phyloP scores from a whole-genome alignment of 2,797 vertebrate genomes.

The Myotis findleyi region DNA sequence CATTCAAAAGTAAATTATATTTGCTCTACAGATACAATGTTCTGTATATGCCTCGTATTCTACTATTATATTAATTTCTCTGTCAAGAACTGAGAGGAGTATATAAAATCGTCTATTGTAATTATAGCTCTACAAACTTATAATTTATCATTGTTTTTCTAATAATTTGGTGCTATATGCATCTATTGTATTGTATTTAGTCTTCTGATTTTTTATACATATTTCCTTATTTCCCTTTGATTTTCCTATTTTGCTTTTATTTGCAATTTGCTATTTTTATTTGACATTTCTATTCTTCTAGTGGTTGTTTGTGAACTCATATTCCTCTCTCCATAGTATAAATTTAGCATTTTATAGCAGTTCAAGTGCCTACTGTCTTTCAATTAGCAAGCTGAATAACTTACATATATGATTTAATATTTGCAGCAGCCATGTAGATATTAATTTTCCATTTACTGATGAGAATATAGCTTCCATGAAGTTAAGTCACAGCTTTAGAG shows the following conservation, averaged over 20 bases:
- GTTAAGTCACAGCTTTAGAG: background rate
- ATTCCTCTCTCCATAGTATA: background rate
- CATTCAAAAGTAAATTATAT: conserved; percentile 3
- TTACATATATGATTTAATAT: background rate
- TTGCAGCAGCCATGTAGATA: background rate
- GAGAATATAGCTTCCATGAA: background rate
- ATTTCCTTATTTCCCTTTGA: background rate
- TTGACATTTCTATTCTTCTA: conserved; percentile 12
- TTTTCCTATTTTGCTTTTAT: conserved; percentile 15
- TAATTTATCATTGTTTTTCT: background rate
- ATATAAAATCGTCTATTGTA: background rate
- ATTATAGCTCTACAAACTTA: background rate
- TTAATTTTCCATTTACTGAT: background rate
- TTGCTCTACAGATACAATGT: background rate
- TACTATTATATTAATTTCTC: conserved; percentile 1
- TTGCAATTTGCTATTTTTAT: conserved; percentile 13
- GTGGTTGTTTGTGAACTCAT: conserved; percentile 7
- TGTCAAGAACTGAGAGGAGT: background rate
- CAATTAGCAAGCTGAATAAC: background rate
- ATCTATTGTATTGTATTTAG: background rate
- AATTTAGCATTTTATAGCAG: background rate
- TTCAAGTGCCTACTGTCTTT: background rate
- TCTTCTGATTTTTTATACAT: background rate
- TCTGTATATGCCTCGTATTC: background rate
- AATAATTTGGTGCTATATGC: background rate